Base-by-base conservation (phyloP, 2,113 vertebrate genomes). In the Festucalex cinctus region DNA sequence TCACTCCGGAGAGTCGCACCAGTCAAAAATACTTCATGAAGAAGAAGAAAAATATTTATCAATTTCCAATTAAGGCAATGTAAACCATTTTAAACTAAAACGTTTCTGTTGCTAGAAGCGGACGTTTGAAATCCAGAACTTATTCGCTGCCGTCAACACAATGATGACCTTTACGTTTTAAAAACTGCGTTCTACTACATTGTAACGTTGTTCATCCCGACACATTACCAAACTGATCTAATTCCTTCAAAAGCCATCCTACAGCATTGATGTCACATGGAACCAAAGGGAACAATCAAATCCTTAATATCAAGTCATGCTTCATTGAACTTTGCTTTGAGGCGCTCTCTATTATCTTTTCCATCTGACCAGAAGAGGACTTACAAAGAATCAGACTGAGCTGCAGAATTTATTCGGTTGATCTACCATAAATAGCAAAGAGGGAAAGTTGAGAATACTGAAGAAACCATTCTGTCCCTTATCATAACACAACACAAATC, bases 341-440 rank as follows among this genome's bases (percentile, higher is more conserved):
- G 78, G 66, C 69, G 74, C 72, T 79, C 66, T 75, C 79, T 76
- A 71, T 82, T 77, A 73, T 69, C 75, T 80, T 71, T 61, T 79
- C 78, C 78, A 81, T 83, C 78, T 53, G 61, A 70, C 26, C 65
- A 46, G 65, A 26, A 71, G 64, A 63, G 48, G 44, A 44, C 43
- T 17, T 69, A 79, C 63, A 83, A 82, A 80, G 71, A 67, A 63
- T 46, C 44, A 35, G 56, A 74, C 69, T 71, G 63, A 78, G 62
- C 35, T 35, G 39, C 36, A 57, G 71, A 73, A 65, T 63, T 35
- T 60, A 63, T 77, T 74, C 69, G 68, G 57, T 77, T 20, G 39
- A 79, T 76, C 69, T 6, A 7, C 80, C 66, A 79, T 76, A 73
- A 69, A 70, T 70, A 71, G 68, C 36, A 66, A 81, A 53, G 68